Evolutionary conservation across 2,113 vertebrate species (phyloP), one percentile per base, ranked within the genome.

Genomic region (Myiopsitta monachus): DNA sequence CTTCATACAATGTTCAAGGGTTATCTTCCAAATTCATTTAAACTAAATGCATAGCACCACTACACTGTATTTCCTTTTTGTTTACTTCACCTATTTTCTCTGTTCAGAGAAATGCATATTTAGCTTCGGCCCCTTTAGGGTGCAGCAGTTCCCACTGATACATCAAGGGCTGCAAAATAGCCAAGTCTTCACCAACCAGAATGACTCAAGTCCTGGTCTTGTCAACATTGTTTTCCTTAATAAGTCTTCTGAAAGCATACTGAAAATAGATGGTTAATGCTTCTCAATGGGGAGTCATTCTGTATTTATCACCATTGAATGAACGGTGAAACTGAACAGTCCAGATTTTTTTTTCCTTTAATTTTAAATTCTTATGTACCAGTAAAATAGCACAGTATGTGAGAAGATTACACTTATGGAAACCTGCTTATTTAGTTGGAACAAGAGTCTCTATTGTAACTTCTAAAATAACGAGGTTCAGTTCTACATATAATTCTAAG

Each of bases 271-370:
- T 83, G 69, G 73, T 33, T 31, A 36, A 11, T 83, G 36, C 28
- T 79, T 79, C 41, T 49, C 0, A 0, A 15, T 14, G 47, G 51
- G 36, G 16, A 30, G 41, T 30, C 0, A 0, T 36, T 83, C 61
- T 46, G 11, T 31, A 52, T 62, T 74, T 74, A 62, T 47, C 33
- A 47, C 19, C 11, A 28, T 15, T 49, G 61, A 76, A 68, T n/a
- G 74, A 90, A 77, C 16, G 47, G 38, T 59, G 31, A 68, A 63
- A 84, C 24, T 49, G 52, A 84, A 30, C 17, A 67, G 16, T 41
- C 39, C 33, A 44, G 14, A 47, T 16, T 44, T 67, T 68, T 64
- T 55, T 12, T 49, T 46, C 46, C 46, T 87, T 80, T 51, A 3
- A 18, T 69, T 92, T 81, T 13, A 52, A 80, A 81, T 72, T 81